Conservation (phyloP, 2,888 invertebrate species). For the Ichneumoninae sp. region DNA sequence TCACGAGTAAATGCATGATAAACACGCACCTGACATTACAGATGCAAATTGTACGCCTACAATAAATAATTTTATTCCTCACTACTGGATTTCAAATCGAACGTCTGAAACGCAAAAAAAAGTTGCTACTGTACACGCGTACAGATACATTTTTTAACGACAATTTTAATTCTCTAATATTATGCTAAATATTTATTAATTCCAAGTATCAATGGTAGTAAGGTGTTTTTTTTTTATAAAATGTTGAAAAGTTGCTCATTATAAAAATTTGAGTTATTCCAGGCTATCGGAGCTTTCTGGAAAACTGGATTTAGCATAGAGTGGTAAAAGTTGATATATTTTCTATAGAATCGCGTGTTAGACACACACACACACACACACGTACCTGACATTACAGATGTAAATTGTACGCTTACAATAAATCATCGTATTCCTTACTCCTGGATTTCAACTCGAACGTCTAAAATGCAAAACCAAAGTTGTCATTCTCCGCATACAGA, state of each 20-base stretch:
- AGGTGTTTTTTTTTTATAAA: too few species aligned
- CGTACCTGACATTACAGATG: too few species aligned
- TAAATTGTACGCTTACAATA: too few species aligned
- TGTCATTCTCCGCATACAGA: background rate
- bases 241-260: too few species aligned
- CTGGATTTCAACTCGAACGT: too few species aligned
- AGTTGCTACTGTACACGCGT: background rate
- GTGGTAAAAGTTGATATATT: slow-evolving; percentile 28
- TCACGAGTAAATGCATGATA: background rate
- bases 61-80: background rate
- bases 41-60: background rate
- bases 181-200: too few species aligned
- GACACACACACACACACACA: too few species aligned
- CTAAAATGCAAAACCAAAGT: background rate
- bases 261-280: too few species aligned
- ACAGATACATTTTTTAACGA: too few species aligned
- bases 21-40: background rate
- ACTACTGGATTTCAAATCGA: background rate
- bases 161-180: too few species aligned
- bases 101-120: background rate
- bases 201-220: too few species aligned
- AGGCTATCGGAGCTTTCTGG: background rate
- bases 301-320: background rate
- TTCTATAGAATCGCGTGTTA: background rate
- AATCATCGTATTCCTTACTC: too few species aligned